Evolutionary conservation across 2,888 invertebrate species (phyloP), one percentile per base, ranked within the genome.

Genomic region (Schizotus pectinicornis): DNA sequence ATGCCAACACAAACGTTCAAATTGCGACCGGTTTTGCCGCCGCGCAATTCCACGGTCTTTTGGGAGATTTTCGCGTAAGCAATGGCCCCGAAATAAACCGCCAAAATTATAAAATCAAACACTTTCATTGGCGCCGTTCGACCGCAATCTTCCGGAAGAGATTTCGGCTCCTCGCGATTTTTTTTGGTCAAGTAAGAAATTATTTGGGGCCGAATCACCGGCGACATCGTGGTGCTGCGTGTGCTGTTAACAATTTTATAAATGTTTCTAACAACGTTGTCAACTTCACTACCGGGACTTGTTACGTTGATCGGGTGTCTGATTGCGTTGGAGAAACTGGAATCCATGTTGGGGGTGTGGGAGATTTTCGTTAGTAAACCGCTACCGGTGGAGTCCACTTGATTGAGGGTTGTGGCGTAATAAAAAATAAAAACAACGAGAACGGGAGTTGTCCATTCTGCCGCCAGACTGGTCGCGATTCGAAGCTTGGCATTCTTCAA

Each of bases 1-100:
- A 61, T 60, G n/a, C 67, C 52, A 7, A 74, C 51, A 36, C 64
- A 66, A 22, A 68, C 52, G 14, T 69, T 71, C 33, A 71, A 62
- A 34, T 71, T 63, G 49, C 65, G 65, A 7, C 55, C 57, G 0
- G 42, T 34, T 6, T 59, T 52, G 1, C 50, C 52, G n/a, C 61
- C 55, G 13, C 51, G 52, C 7, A 57, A 45, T 52, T 67, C 63
- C 14, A 73, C 53, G 45, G 69, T 65, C 3, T 63, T 56, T 50
- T 74, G 68, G 33, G 53, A 62, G n/a, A 66, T 62, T 67, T 73
- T 77, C 8, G 70, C 62, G 62, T 74, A 77, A n/a, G 74, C 60
- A 45, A 77, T 67, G 7, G 69, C 64, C 5, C 62, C 33, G 47
- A 74, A 62, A 57, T 72, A 78, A 22, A 64, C 48, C 5, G 74